Conservation (phyloP, 1,140 invertebrate species). For the Caerostris darwini region DNA sequence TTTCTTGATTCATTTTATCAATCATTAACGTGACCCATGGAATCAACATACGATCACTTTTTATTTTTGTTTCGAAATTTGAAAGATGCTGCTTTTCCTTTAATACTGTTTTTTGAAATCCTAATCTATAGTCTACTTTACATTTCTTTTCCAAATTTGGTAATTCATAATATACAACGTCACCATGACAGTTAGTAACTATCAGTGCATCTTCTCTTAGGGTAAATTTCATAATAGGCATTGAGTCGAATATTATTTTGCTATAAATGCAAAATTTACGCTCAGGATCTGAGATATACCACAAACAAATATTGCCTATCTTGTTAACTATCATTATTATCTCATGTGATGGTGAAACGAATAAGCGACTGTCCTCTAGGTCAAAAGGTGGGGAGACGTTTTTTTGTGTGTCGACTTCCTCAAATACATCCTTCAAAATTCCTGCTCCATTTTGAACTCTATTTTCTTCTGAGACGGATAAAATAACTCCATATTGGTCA, state of each 20-base stretch:
- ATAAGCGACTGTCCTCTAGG: neutral
- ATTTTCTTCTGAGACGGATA: neutral
- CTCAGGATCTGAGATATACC: neutral
- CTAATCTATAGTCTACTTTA: neutral
- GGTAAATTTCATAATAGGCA: neutral
- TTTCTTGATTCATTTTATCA: conserved; percentile 1
- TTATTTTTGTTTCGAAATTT: neutral
- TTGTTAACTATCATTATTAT: neutral
- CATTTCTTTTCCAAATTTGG: no score
- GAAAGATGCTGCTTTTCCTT: neutral
- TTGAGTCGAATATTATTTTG: neutral
- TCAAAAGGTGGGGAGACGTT: neutral
- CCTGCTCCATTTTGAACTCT: conserved; percentile 4
- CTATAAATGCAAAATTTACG: neutral
- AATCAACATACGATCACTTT: neutral
- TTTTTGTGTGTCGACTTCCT: neutral
- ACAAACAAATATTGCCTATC: neutral
- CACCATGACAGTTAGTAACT: neutral
- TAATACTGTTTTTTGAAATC: neutral
- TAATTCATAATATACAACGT: neutral
- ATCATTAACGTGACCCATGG: neutral
- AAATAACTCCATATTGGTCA: neutral
- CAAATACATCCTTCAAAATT: neutral
- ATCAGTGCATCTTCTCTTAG: neutral
- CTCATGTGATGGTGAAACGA: neutral